Base-by-base conservation (phyloP, 2,888 invertebrate species). In the Oithona nana region DNA sequence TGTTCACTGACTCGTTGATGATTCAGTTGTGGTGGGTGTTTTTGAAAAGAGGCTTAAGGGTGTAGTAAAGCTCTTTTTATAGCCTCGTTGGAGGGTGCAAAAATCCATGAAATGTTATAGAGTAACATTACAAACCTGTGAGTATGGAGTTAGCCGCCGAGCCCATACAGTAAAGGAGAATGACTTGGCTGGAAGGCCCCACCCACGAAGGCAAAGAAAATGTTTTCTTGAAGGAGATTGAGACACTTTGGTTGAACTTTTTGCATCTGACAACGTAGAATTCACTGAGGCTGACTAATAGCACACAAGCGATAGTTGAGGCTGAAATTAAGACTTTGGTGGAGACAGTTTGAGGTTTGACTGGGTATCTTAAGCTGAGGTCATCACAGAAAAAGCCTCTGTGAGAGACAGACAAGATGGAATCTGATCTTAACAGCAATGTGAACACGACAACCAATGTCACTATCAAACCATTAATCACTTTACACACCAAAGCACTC, bases 381-480 rank as follows among this genome's bases (percentile, higher is more conserved):
- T 57, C 57, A 8, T 31, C 57, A 57, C 57, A 57, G 31, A 57
- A 57, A 28, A 57, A 57, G 20, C 57, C 57, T 16, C 39, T 6
- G 39, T 6, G 16, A 6, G 39, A 39, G 8, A 39, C 39, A 16
- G 8, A 6, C 39, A 39, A 6, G 39, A 39, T 39, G 8, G 6
- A 11, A 16, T 39, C 39, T 11, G 39, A 39, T 39, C 39, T 39
- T 16, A 39, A 39, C 6, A 39, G 39, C 39, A 39, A 39, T 6
- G 39, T 39, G 8, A 39, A 6, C 8, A 16, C 16, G 39, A 39
- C 16, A 16, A 39, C 8, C 16, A 16, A 39, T 11, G 16, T 39
- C 39, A 39, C 39, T 39, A 16, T 16, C 39, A 39, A 16, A 39
- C 8, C 16, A 39, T 39, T 39, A 16, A 39, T 16, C 8, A 39